phyloP scores from a whole-genome alignment of 2,888 invertebrate genomes.

The Osmoderma eremita region DNA sequence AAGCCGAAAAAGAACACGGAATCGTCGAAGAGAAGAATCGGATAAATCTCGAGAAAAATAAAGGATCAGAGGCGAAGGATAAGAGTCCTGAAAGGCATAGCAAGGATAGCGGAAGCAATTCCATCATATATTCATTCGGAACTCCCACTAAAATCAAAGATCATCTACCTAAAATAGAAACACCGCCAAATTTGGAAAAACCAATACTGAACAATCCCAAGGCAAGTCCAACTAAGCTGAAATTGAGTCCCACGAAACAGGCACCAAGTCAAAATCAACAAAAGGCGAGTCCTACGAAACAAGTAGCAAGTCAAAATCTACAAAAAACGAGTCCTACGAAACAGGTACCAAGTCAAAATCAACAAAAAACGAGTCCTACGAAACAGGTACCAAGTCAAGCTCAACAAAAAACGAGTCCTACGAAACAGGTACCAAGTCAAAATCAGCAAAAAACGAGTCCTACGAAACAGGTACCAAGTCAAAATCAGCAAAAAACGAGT shows the following conservation, averaged over 20 bases:
- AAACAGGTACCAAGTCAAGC: background rate
- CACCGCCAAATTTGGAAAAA: background rate
- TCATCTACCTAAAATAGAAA: slow-evolving; percentile 57
- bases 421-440: slow-evolving; percentile 4
- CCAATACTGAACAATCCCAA: background rate
- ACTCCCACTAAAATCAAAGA: slow-evolving; percentile 57
- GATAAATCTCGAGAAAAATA: slow-evolving; percentile 33
- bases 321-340: background rate
- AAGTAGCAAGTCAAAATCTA: background rate
- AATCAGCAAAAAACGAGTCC: background rate
- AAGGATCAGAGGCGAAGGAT: slow-evolving; percentile 43
- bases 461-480: background rate
- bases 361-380: background rate
- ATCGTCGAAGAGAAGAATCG: slow-evolving; percentile 41
- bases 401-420: slow-evolving; percentile 3
- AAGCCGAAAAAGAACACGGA: slow-evolving; percentile 47
- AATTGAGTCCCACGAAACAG: background rate
- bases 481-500: background rate
- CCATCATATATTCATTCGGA: slow-evolving; percentile 71
- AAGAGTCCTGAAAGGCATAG: slow-evolving; percentile 49
- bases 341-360: background rate
- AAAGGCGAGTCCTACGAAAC: slow-evolving; percentile 6
- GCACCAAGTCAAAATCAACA: background rate
- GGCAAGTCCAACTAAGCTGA: background rate
- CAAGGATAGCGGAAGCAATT: slow-evolving; percentile 75